Percentiles rank a stretch among this genome's conserved stretches.
These are phyloP conservation scores for Picathartes gymnocephalus DNA, from an alignment of 2,113 vertebrate genomes.

Conservation along the genomic window DNA sequence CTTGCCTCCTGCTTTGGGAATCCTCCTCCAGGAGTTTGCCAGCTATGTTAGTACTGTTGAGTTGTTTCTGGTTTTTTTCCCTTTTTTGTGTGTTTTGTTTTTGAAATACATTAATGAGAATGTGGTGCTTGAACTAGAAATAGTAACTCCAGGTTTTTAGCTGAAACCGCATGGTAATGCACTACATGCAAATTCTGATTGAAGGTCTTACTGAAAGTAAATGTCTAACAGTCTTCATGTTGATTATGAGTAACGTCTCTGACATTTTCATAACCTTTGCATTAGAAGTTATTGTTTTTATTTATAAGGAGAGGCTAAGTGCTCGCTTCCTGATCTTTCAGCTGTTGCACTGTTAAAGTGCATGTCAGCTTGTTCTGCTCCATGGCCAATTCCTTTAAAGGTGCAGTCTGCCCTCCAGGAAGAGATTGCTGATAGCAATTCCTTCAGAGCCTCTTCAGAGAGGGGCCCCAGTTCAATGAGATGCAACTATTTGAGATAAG, in stretches of 20 bases:
- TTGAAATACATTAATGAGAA: not conserved
- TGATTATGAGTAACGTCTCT: not conserved
- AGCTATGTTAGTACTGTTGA: not conserved
- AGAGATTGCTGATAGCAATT: conserved; percentile 14
- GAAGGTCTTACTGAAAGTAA: not conserved
- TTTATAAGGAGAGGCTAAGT: not conserved
- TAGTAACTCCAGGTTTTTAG: not conserved
- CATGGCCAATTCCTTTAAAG: not conserved
- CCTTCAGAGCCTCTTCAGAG: not conserved
- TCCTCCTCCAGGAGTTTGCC: not conserved
- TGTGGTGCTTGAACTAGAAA: not conserved
- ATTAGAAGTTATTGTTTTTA: not conserved
- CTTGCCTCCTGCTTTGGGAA: not conserved
- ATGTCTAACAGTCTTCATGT: not conserved
- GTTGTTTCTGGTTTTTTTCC: not conserved
- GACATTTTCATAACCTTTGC: not conserved
- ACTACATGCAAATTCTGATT: not conserved
- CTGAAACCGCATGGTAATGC: not conserved
- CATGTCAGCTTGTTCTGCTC: not conserved
- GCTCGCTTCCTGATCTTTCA: not conserved
- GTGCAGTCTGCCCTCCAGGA: conserved; percentile 7
- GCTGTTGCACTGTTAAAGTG: not conserved
- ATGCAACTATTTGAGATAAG: not conserved
- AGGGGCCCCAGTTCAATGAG: conserved; percentile 15
- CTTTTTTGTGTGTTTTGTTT: not conserved